Conservation (phyloP, 2,797 vertebrate genomes). For the Phalanger gymnotis region DNA sequence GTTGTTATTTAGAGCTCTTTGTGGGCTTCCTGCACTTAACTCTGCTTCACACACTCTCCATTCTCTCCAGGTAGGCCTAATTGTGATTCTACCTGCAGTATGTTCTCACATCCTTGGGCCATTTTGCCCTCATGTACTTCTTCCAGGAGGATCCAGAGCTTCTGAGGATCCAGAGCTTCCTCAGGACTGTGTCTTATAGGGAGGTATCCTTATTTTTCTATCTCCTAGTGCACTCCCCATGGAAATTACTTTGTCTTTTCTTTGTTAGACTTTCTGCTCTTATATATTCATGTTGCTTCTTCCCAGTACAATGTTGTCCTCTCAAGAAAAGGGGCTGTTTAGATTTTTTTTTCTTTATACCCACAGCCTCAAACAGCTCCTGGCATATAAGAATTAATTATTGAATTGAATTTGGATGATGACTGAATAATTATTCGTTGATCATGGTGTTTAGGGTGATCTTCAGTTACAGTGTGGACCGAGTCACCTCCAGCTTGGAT, state of each 20-base stretch:
- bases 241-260: background rate
- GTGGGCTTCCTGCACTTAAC: too few relatives aligned
- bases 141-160: background rate
- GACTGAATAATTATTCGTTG: background rate
- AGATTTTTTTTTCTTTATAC: background rate
- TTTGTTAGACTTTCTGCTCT: background rate
- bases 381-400: background rate
- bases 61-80: background rate
- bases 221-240: constrained; percentile 5
- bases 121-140: background rate
- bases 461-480: background rate
- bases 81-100: too few relatives aligned
- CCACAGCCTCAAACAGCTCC: background rate
- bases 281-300: background rate
- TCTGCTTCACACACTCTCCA: too few relatives aligned
- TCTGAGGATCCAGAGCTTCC: too few relatives aligned
- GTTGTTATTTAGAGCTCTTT: background rate
- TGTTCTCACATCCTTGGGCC: too few relatives aligned
- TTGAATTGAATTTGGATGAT: background rate
- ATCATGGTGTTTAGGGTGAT: background rate
- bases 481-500: background rate
- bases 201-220: background rate
- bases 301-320: background rate
- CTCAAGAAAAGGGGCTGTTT: background rate
- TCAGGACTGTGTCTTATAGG: background rate